Conservation (phyloP, 2,888 invertebrate species). For the Axea sp. region DNA sequence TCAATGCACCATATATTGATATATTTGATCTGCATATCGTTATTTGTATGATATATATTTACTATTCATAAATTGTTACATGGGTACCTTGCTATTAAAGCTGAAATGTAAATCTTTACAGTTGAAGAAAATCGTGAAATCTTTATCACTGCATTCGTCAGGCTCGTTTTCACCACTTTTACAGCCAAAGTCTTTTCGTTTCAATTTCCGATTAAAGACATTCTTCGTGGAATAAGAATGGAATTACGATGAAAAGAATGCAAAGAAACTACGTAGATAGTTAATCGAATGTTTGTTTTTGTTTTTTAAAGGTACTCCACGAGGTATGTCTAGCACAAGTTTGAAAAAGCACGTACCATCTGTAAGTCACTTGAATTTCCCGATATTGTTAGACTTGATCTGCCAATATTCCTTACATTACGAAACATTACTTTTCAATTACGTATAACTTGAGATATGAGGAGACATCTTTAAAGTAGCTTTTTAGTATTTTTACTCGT, state of each 20-base stretch:
- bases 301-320: slow-evolving; percentile 78
- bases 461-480: slow-evolving; percentile 18
- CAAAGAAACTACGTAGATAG: slow-evolving; percentile 8
- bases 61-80: too few relatives aligned
- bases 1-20: too few relatives aligned
- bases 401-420: slow-evolving; percentile 41
- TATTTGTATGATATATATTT: too few relatives aligned
- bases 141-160: too few relatives aligned
- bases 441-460: slow-evolving; percentile 20
- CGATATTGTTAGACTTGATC: slow-evolving; percentile 44
- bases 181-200: too few relatives aligned
- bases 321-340: slow-evolving; percentile 78
- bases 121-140: too few relatives aligned
- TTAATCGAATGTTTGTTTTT: slow-evolving; percentile 65
- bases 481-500: slow-evolving; percentile 18
- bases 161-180: too few relatives aligned
- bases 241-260: slow-evolving; percentile 7
- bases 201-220: slow-evolving; percentile 27
- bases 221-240: slow-evolving; percentile 48
- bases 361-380: slow-evolving; percentile 75
- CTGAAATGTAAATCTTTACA: too few relatives aligned
- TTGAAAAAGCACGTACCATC: slow-evolving; percentile 74
- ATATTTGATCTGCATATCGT: too few relatives aligned
- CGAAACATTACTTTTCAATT: slow-evolving; percentile 37
- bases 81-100: too few relatives aligned